A percentile compares a stretch with the other conserved stretches of the same genome.
Evolutionary conservation across 2,113 vertebrate genomes (phyloP).

Genomic region (Vidua macroura): DNA sequence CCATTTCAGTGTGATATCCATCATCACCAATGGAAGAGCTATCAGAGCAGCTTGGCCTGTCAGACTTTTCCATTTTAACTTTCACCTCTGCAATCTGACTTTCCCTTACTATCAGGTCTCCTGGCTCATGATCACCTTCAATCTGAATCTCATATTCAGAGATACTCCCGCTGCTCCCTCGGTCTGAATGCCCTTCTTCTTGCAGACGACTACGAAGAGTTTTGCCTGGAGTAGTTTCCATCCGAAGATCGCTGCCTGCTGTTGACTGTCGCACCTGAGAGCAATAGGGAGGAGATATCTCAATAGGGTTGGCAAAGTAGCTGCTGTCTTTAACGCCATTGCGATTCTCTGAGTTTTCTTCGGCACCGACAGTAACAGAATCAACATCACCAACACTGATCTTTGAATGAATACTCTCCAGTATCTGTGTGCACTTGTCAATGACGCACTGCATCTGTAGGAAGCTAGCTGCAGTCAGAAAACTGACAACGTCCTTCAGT

Average conservation of each 20-base stretch:
- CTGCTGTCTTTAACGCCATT: conserved; percentile 89
- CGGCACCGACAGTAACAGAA: conserved; percentile 81
- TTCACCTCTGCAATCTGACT: conserved; percentile 91
- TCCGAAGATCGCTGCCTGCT: conserved; percentile 73
- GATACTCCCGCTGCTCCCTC: conserved; percentile 90
- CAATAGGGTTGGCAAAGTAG: conserved; percentile 93
- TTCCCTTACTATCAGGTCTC: conserved; percentile 87
- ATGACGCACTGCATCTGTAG: conserved; percentile 99
- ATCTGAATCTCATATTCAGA: conserved; percentile 93
- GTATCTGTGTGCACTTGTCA: conserved; percentile 96
- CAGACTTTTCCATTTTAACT: conserved; percentile 91
- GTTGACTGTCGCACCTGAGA: conserved; percentile 80
- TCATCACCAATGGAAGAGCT: conserved; percentile 96
- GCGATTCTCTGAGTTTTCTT: conserved; percentile 77
- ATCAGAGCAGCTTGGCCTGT: conserved; percentile 92
- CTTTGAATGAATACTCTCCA: conserved; percentile 97
- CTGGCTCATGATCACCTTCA: conserved; percentile 90
- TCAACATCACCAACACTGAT: conserved; percentile 85
- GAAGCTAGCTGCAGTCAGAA: conserved; percentile 96
- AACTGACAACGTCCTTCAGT: conserved; percentile 96
- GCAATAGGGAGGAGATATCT: conserved; percentile 94
- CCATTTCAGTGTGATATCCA: conserved; percentile 95
- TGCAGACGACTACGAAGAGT: conserved; percentile 74
- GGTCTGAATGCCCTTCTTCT: conserved; percentile 94
- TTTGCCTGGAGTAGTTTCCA: conserved; percentile 78